A percentile compares a stretch with the other conserved stretches of the same genome.
phyloP scores from a whole-genome alignment of 2,888 invertebrate species.

The Drosophila meridiana region DNA sequence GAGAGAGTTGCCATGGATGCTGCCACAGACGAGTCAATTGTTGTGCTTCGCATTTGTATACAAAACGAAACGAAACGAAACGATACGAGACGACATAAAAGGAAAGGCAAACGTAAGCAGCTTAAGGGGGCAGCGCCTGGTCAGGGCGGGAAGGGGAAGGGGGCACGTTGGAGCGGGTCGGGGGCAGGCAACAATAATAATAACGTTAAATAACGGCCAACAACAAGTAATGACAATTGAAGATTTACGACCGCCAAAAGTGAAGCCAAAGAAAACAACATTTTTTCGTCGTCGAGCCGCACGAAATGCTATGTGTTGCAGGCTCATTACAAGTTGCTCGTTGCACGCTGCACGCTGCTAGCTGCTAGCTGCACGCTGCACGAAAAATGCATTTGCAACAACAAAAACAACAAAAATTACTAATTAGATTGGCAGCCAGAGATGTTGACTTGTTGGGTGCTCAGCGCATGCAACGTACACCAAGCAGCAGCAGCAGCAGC shows the following conservation, averaged over 20 bases:
- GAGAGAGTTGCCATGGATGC: conserved; percentile 21
- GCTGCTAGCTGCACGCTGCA: conserved; percentile 56
- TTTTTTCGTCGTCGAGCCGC: conserved; percentile 39
- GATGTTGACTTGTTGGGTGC: conserved; percentile 40
- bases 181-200: conserved; percentile 53
- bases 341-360: conserved; percentile 46
- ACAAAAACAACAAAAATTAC: conserved; percentile 50
- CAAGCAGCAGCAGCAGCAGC: not conserved
- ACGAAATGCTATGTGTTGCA: conserved; percentile 55
- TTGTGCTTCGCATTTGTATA: conserved; percentile 33
- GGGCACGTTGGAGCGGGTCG: not conserved
- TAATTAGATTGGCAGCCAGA: conserved; percentile 67
- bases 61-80: conserved; percentile 21
- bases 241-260: conserved; percentile 41
- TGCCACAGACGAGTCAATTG: conserved; percentile 30
- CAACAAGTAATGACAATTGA: conserved; percentile 66
- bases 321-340: conserved; percentile 71
- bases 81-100: conserved; percentile 20
- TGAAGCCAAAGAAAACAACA: conserved; percentile 27
- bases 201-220: conserved; percentile 66
- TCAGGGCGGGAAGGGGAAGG: not conserved
- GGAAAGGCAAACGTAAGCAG: conserved; percentile 43
- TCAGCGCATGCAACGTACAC: conserved; percentile 23
- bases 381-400: conserved; percentile 50
- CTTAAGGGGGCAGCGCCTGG: conserved; percentile 15